phyloP scores from a whole-genome alignment of 2,888 invertebrate genomes.

The Drosophila tanythrix region DNA sequence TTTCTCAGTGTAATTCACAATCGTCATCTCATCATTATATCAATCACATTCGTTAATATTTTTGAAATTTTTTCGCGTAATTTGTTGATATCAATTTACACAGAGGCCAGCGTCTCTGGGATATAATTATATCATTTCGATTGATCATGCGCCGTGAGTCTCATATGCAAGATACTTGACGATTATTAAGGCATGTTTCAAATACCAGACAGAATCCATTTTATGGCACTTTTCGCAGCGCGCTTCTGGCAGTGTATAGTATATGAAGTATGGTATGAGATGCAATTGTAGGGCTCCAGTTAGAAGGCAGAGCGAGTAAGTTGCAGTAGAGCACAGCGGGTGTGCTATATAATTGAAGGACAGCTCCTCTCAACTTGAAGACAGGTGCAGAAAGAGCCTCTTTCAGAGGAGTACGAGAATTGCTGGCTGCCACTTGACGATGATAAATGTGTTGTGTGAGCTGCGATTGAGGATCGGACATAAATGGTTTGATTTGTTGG shows the following conservation, averaged over 20 bases:
- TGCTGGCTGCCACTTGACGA: conserved; percentile 63
- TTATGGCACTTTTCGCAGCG: conserved; percentile 2
- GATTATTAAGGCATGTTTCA: conserved; percentile 49
- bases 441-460: conserved; percentile 73
- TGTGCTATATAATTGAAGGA: conserved; percentile 79
- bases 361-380: conserved; percentile 57
- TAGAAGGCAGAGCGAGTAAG: conserved; percentile 42
- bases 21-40: conserved; percentile 77
- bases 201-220: conserved; percentile 49
- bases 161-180: conserved; percentile 30
- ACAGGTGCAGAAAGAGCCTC: conserved; percentile 67
- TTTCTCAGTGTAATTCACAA: conserved; percentile 55
- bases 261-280: background rate
- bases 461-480: conserved; percentile 60
- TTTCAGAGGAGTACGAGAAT: conserved; percentile 6
- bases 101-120: conserved; percentile 48
- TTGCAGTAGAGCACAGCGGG: conserved; percentile 70
- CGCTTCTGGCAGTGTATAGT: conserved; percentile 53
- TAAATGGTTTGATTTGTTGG: conserved; percentile 81
- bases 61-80: conserved; percentile 80
- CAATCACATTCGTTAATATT: conserved; percentile 80
- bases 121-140: conserved; percentile 81
- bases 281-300: conserved; percentile 54
- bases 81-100: conserved; percentile 81
- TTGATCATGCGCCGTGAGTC: conserved; percentile 73